Conservation (phyloP, 2,797 vertebrate species). For the Poecilia wingei region DNA sequence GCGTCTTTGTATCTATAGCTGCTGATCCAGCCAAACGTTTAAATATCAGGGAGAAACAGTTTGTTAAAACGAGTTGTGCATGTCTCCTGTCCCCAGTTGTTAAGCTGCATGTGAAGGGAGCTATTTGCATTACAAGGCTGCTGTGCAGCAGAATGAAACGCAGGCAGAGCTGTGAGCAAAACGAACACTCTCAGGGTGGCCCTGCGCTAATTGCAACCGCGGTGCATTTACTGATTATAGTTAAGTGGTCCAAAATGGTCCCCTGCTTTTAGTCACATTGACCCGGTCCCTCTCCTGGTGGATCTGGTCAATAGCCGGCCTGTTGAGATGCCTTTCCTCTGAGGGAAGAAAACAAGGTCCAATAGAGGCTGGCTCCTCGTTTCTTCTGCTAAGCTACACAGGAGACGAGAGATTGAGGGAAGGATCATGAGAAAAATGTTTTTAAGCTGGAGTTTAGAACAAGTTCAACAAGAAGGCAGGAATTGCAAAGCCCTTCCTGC, state of each 20-base stretch:
- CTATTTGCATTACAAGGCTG: conserved; percentile 72
- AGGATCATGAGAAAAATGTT: conserved; percentile 23
- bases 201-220: conserved; percentile 72
- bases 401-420: neutral
- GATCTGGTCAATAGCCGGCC: conserved; percentile 72
- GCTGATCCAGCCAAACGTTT: neutral
- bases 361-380: conserved; percentile 33
- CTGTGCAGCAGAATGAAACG: conserved; percentile 60
- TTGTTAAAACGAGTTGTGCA: conserved; percentile 19
- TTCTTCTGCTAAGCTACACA: conserved; percentile 26
- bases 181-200: conserved; percentile 71
- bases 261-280: conserved; percentile 76
- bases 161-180: conserved; percentile 62
- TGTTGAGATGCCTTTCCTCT: conserved; percentile 74
- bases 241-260: conserved; percentile 79
- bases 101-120: conserved; percentile 47
- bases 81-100: conserved; percentile 39
- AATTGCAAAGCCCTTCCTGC: conserved; percentile 8
- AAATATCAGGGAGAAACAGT: neutral
- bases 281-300: conserved; percentile 68
- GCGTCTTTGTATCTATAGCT: conserved; percentile 7
- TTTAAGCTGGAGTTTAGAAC: conserved; percentile 39
- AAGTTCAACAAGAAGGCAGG: conserved; percentile 29
- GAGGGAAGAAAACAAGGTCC: conserved; percentile 60
- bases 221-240: conserved; percentile 80